Base-by-base conservation (phyloP, 2,113 vertebrate genomes). In the Sitta europaea region DNA sequence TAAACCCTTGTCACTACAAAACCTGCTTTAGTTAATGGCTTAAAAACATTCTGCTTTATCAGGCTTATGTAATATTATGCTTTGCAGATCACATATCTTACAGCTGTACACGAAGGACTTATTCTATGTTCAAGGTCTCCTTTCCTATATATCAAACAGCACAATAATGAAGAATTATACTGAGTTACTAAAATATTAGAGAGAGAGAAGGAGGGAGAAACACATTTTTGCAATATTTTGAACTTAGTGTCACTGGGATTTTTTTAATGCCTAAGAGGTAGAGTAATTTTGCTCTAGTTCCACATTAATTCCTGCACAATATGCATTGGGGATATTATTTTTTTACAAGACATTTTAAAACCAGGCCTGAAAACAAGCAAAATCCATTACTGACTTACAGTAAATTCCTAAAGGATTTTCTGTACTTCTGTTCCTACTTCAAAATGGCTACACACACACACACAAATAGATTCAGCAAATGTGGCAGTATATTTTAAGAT, bases 301-400 rank as follows among this genome's bases (percentile, higher is more conserved):
- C 93, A 94, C 96, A 95, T 97, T 97, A 97, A 97, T 96, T 96
- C 76, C 77, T 77, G 76, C 76, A 91, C 94, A 97, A 94, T 95
- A 96, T 97, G 89, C 97, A 94, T 93, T 75, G 82, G 96, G 94
- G 96, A 95, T 95, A 95, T 96, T 94, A 80, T 80, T 96, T 96
- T 97, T 97, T 97, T 95, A 97, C 85, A 95, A 96, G 94, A 93
- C 79, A 5, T 96, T 97, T 97, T 96, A 96, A 96, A 96, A 91
- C 82, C 53, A 40, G 93, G 82, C 78, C 82, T 74, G 85, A 97
- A 97, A 97, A 96, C 94, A 97, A 97, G 97, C 66, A 97, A 97
- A 97, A 97, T 97, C 96, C 97, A 97, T 97, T 97, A 97, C 94
- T 85, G 96, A 87, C 91, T 95, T 97, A 96, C 63, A 91, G 92